Evolutionary conservation across 2,797 vertebrate genomes (phyloP).

Genomic region (Podarcis siculus): DNA sequence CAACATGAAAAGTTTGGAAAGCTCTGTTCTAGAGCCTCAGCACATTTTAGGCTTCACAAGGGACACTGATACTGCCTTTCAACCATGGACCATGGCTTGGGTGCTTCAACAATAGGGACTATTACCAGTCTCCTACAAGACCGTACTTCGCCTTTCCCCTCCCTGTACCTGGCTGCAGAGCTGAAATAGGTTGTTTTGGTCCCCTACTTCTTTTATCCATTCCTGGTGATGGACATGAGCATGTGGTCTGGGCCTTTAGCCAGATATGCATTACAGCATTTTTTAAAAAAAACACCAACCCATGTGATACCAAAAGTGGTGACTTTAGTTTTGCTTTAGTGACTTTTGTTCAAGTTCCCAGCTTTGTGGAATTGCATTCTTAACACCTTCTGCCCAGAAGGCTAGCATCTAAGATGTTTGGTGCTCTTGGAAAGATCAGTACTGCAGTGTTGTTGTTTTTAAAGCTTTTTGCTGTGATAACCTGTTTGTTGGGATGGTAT

Average conservation of each 20-base stretch:
- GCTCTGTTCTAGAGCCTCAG: not conserved
- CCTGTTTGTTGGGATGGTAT: constrained; percentile 69
- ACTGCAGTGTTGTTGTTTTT: constrained; percentile 47
- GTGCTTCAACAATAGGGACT: not conserved
- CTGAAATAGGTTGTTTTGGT: not conserved
- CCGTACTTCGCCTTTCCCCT: not conserved
- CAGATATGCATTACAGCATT: not conserved
- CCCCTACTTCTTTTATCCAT: not conserved
- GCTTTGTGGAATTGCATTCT: constrained; percentile 53
- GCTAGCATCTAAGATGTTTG: not conserved
- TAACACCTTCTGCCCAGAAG: not conserved
- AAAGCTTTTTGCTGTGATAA: constrained; percentile 22
- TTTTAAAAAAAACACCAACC: not conserved
- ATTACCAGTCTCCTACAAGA: not conserved
- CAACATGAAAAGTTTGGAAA: no score
- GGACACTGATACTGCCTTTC: not conserved
- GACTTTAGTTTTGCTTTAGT: fast-evolving
- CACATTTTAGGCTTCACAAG: not conserved
- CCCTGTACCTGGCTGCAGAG: not conserved
- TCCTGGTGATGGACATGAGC: not conserved
- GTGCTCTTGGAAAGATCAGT: not conserved
- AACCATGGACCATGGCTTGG: not conserved
- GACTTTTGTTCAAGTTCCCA: constrained; percentile 5
- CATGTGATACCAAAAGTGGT: not conserved
- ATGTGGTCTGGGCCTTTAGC: not conserved